Conservation (phyloP, 2,797 vertebrate genomes). For the Chloroceryle amazona region DNA sequence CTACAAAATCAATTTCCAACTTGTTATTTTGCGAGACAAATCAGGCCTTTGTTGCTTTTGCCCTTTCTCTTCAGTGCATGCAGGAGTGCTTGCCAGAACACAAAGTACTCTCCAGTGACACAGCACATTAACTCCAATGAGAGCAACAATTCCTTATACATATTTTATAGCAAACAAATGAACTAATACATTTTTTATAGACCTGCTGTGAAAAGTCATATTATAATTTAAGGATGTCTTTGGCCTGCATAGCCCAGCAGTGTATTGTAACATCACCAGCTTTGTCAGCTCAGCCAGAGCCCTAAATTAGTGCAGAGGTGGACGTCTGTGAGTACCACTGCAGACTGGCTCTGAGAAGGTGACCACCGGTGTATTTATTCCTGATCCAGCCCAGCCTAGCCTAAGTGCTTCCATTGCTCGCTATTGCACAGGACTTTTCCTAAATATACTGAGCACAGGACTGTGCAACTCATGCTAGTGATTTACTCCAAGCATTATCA, state of each 20-base stretch:
- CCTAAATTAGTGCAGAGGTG: not conserved
- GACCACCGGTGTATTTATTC: not conserved
- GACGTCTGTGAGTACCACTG: not conserved
- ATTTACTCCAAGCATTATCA: not conserved
- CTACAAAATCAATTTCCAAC: constrained; percentile 17
- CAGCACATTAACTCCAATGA: constrained; percentile 44
- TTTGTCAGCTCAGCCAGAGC: not conserved
- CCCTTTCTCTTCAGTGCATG: not conserved
- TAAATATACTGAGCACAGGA: accelerated
- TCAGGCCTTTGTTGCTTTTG: not conserved
- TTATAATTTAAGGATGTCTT: constrained; percentile 13
- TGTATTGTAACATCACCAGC: not conserved
- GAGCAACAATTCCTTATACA: constrained; percentile 55
- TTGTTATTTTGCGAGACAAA: constrained; percentile 54
- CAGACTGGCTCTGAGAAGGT: not conserved
- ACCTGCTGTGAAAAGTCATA: not conserved
- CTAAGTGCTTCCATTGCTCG: not conserved
- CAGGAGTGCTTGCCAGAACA: constrained; percentile 18
- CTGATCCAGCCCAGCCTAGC: not conserved
- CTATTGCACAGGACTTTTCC: not conserved
- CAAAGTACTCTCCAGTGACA: constrained; percentile 24
- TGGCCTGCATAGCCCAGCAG: not conserved
- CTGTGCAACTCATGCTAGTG: not conserved
- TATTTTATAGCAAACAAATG: constrained; percentile 81
- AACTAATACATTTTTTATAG: constrained; percentile 70